Base-by-base conservation (phyloP, 2,888 invertebrate genomes). In the Onchidella celtica region DNA sequence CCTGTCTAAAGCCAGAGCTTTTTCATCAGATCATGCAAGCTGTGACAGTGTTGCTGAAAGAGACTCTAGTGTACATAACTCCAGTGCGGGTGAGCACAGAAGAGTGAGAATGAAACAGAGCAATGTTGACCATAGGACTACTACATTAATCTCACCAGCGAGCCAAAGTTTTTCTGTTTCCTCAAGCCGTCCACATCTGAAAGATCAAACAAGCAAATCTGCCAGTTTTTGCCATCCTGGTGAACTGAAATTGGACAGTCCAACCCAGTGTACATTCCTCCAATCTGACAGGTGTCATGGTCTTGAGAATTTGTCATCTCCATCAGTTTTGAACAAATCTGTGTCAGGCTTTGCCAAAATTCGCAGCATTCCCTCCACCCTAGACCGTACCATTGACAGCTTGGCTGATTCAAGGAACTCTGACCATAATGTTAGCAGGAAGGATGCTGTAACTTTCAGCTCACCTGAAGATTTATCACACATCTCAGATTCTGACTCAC, bases 271-370 rank as follows among this genome's bases (percentile, higher is more conserved):
- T 17, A 47, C 47, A 47, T 47, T 17, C 47, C 47, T 47, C 47
- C 47, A 47, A 17, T 47, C 47, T 17, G 9, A 6, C 17, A 17
- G 47, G 6, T 6, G 17, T 6, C 9, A 47, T 47, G 47, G 47
- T 11, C n/a, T n/a, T n/a, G 47, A 11, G 17, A 47, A 17, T 47
- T 6, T 47, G 6, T 47, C 47, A 6, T 11, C 47, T 47, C 47
- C 47, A 47, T 6, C 6, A 6, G 6, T 17, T 6, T 21, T 34
- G 36, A 61, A 57, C 47, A 40, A 9, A 24, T 36, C 66, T 24
- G 34, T 40, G 11, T 66, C 79, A 66, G 79, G 79, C 9, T 79
- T 40, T 73, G 79, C 79, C 57, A 79, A 66, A 61, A 73, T 79
- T 38, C 57, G 78, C n/a, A 78, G 78, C 40, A 78, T 78, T 61